phyloP scores from a whole-genome alignment of 2,797 vertebrate genomes.

The Ispidina lecontei region DNA sequence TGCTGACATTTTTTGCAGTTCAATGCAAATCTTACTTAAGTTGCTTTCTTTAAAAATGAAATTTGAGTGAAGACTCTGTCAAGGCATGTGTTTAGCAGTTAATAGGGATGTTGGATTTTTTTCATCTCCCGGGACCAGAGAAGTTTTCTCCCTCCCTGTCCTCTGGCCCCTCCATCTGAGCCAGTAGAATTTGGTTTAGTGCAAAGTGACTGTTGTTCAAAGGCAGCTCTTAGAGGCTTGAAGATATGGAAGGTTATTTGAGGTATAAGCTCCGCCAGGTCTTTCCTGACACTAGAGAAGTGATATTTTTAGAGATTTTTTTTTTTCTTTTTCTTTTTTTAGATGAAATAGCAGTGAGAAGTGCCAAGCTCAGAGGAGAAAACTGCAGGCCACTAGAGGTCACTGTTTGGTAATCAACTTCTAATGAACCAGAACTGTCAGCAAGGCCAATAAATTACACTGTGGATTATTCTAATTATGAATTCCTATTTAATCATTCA shows the following conservation, averaged over 20 bases:
- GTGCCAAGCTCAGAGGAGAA: slow-evolving; percentile 23
- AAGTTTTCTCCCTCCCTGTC: background rate
- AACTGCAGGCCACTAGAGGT: slow-evolving; percentile 87
- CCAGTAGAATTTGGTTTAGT: background rate
- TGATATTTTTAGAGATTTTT: background rate
- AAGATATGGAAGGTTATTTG: background rate
- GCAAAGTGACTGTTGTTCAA: background rate
- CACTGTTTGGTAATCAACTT: slow-evolving; percentile 91
- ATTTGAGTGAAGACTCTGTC: background rate
- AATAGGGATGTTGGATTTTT: background rate
- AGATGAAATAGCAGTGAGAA: background rate
- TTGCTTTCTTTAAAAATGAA: background rate
- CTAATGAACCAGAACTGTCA: slow-evolving; percentile 92
- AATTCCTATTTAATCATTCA: slow-evolving; percentile 97
- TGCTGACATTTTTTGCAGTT: background rate
- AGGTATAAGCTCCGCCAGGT: background rate
- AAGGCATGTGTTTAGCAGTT: background rate
- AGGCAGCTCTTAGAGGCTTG: fast-evolving
- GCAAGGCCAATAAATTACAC: slow-evolving; percentile 89
- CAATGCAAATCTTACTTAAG: background rate
- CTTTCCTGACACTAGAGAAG: background rate
- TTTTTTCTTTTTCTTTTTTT: background rate
- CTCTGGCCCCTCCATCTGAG: background rate
- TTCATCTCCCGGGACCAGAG: background rate
- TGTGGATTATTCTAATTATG: slow-evolving; percentile 93